Conservation (phyloP, 2,888 invertebrate species). For the Therioaphis trifolii region DNA sequence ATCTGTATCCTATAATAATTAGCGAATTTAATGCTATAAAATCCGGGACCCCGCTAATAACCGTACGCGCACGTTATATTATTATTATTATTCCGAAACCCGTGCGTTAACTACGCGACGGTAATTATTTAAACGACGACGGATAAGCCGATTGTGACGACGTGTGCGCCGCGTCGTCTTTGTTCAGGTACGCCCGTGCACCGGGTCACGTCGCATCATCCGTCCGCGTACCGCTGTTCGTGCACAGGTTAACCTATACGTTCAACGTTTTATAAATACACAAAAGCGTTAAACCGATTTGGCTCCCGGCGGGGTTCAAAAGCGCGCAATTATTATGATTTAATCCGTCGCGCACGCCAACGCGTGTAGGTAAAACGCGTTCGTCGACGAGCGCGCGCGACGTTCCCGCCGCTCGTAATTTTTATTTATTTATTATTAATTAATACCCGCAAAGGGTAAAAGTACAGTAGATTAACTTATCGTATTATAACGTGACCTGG, state of each 20-base stretch:
- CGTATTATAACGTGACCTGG: too few species aligned
- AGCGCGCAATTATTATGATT: constrained; percentile 7
- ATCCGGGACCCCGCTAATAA: too few species aligned
- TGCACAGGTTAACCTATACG: too few species aligned
- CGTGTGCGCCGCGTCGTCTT: neutral
- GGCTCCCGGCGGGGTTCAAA: constrained; percentile 23
- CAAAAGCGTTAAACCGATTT: constrained; percentile 53
- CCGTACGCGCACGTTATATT: neutral
- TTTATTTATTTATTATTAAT: too few species aligned
- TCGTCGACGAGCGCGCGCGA: neutral
- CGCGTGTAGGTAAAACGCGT: neutral
- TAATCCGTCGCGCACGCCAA: neutral
- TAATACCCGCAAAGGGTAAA: too few species aligned
- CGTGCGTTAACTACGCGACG: constrained; percentile 38
- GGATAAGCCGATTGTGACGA: constrained; percentile 39
- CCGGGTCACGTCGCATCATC: neutral
- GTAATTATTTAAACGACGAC: constrained; percentile 35
- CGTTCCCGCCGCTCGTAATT: too few species aligned
- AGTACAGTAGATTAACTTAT: too few species aligned
- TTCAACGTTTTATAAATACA: neutral
- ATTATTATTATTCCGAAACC: constrained; percentile 30
- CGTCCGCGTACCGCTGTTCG: neutral
- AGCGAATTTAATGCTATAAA: too few species aligned
- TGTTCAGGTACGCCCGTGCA: neutral
- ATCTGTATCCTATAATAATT: too few species aligned